Base-by-base conservation (phyloP, 2,888 invertebrate species). In the Lasioglossum leucozonium region DNA sequence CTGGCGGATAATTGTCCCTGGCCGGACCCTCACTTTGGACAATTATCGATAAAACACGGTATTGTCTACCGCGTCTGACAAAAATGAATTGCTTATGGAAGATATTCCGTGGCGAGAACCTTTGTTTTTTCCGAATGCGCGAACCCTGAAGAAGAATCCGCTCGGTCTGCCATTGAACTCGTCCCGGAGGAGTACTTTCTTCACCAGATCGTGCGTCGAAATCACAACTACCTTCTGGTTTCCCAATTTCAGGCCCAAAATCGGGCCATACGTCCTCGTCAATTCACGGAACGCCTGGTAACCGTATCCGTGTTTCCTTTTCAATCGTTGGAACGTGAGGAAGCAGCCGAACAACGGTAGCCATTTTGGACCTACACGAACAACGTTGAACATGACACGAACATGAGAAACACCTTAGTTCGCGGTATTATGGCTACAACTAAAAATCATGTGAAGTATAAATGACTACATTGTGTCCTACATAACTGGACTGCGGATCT, bases 121-220 rank as follows among this genome's bases (percentile, higher is more conserved):
- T 88, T 96, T 95, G 94, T 96, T 95, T 93, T 96, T 96, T 26
- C 97, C 97, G 85, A 97, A 96, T 42, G 97, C 96, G 80, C 97
- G 95, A 82, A 97, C 94, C 87, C 96, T 95, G 89, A 97, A 96
- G 92, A 97, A 97, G 92, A 97, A 97, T 44, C 96, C 97, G 89
- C 97, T 96, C 0, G 97, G 97, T 82, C 97, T 95, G 0, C 97
- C 97, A 91, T 97, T 97, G 89, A 97, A 97, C 83, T 97, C 97
- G 30, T 96, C 96, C 16, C 96, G 95, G 0, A 95, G 95, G 69
- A 97, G 95, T 10, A 96, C 96, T 92, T 97, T 96, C 69, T 96
- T 96, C 5, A 97, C 96, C 73, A 97, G 96, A 79, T 96, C 96
- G 65, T 96, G 95, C 0, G 97, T 96, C 40, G 96, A 96, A 1